phyloP scores from a whole-genome alignment of 1,140 invertebrate species.

The Heliconius hewitsoni region DNA sequence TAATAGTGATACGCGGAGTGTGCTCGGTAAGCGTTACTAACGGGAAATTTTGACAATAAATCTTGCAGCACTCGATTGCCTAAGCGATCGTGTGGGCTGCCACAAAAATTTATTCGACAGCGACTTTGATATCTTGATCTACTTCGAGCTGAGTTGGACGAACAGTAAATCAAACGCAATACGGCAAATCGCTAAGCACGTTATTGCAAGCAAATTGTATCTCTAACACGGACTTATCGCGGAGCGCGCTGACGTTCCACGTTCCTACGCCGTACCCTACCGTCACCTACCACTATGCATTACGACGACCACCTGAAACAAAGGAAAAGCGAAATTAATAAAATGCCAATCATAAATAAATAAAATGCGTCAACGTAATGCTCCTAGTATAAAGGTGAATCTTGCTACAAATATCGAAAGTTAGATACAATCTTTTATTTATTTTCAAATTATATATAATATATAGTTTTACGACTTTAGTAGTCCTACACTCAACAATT shows the following conservation, averaged over 20 bases:
- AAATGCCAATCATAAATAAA: constrained; percentile 74
- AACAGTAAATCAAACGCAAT: constrained; percentile 53
- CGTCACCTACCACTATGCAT: constrained; percentile 64
- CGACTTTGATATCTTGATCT: constrained; percentile 77
- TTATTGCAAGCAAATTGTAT: constrained; percentile 44
- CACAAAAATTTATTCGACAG: constrained; percentile 77
- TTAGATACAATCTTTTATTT: background rate
- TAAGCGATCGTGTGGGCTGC: constrained; percentile 77
- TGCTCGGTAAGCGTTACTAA: constrained; percentile 79
- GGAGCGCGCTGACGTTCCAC: constrained; percentile 52
- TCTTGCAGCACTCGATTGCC: constrained; percentile 77
- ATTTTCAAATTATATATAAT: background rate
- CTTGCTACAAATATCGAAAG: background rate
- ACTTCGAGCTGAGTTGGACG: constrained; percentile 56
- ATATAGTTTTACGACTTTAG: too few species aligned
- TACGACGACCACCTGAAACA: constrained; percentile 81
- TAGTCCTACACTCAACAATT: too few species aligned
- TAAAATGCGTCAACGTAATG: constrained; percentile 25
- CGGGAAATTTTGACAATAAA: constrained; percentile 81
- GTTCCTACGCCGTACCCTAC: constrained; percentile 25
- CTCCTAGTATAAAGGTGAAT: background rate
- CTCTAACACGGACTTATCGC: constrained; percentile 41
- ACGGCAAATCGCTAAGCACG: constrained; percentile 45
- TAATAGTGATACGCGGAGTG: constrained; percentile 80
- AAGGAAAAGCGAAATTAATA: constrained; percentile 82